Evolutionary conservation across 2,113 vertebrate species (phyloP), one percentile per base, ranked within the genome.

Genomic region (Agelaius phoeniceus): DNA sequence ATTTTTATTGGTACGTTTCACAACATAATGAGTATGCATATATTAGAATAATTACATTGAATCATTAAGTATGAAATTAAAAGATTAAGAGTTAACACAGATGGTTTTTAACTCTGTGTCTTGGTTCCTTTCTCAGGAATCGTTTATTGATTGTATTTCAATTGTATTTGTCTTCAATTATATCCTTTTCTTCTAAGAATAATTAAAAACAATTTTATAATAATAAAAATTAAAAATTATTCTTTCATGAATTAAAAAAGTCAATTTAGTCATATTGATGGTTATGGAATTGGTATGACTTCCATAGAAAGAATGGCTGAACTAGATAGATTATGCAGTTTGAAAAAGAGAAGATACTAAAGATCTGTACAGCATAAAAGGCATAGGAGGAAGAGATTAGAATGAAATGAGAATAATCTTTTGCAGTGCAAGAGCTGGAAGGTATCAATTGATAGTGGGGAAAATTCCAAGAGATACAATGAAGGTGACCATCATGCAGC

Each of bases 371-470:
- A 33, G 21, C 14, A 35, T 7, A 54, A 73, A 54, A 27, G 18
- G 5, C 52, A 57, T 23, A 14, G 44, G 16, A 75, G 35, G 22
- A 55, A 59, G 11, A 71, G 10, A 14, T 20, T 37, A 51, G 57
- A 71, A 85, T 49, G 27, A 58, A 58, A 68, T 26, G 9, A 59
- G 7, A 58, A 54, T 63, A 2, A 13, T 5, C 9, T 43, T 76
- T 54, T 37, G 8, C 31, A 68, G 30, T 39, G 27, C 8, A 66
- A 35, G 55, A 49, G 13, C 37, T 67, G n/a, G 46, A 80, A 51
- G 5, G 13, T 30, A 9, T 33, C 13, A 31, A 0, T 1, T 52
- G 16, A 43, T 55, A 8, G 4, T 24, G 20, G 11, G 9, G n/a
- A 7, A 43, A 52, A 16, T 48, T 80, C 37, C 26, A 48, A 66